phyloP scores from a whole-genome alignment of 2,888 invertebrate species.

The Bellardia bayeri region DNA sequence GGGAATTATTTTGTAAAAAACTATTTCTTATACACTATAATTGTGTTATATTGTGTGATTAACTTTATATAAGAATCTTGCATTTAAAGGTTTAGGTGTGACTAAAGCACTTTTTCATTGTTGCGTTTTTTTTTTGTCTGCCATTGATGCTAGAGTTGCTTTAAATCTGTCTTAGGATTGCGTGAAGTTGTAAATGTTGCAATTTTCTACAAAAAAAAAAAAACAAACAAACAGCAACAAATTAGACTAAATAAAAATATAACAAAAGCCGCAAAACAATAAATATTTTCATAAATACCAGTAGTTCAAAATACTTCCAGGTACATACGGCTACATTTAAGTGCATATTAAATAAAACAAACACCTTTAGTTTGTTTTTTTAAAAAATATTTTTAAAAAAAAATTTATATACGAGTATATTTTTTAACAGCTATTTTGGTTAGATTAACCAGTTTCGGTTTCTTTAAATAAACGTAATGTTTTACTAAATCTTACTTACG shows the following conservation, averaged over 20 bases:
- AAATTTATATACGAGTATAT: neutral
- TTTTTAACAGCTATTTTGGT: neutral
- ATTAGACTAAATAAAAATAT: constrained; percentile 25
- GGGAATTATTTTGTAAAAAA: too few relatives aligned
- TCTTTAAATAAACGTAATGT: neutral
- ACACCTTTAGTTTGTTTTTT: neutral
- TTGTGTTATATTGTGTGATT: too few relatives aligned
- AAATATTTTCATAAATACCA: constrained; percentile 41
- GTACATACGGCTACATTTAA: neutral
- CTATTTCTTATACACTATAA: too few relatives aligned
- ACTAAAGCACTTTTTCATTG: neutral
- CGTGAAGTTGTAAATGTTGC: constrained; percentile 65
- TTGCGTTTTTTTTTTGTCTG: neutral
- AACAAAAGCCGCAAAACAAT: constrained; percentile 6
- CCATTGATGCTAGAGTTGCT: constrained; percentile 14
- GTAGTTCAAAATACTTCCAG: neutral
- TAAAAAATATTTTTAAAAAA: neutral
- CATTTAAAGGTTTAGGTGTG: constrained; percentile 20
- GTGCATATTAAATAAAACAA: neutral
- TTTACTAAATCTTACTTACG: neutral
- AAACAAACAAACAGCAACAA: constrained; percentile 17
- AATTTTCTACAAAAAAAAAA: constrained; percentile 39
- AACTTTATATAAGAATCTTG: too few relatives aligned
- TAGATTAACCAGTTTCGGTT: constrained; percentile 4
- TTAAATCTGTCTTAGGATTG: constrained; percentile 59